Percentiles rank a stretch among this genome's conserved stretches.
These are phyloP conservation scores for Helicoverpa armigera DNA, from an alignment of 1,140 invertebrate genomes.

Conservation along the genomic window DNA sequence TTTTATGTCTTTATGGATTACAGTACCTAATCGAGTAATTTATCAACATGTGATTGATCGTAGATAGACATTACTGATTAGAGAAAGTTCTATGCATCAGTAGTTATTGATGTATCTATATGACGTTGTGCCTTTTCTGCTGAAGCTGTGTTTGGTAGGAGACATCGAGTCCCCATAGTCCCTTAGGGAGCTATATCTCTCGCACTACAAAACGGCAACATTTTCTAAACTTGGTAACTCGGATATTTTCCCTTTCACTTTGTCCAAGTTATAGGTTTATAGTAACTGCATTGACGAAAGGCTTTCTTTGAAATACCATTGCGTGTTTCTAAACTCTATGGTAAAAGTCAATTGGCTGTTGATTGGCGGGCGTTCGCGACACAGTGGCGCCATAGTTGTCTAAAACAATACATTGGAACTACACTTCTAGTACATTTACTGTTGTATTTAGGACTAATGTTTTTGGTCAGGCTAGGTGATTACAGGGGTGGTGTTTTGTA, in stretches of 20 bases:
- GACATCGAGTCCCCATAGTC: too few species aligned
- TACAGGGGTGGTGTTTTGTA: background rate
- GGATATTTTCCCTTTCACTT: too few species aligned
- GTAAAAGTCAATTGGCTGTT: constrained; percentile 14
- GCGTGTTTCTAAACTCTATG: constrained; percentile 24
- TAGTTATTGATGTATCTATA: too few species aligned
- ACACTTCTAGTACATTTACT: constrained; percentile 19
- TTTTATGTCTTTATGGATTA: background rate
- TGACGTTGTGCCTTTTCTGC: too few species aligned
- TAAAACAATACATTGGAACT: constrained; percentile 19
- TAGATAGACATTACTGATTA: background rate
- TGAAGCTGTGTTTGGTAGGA: too few species aligned
- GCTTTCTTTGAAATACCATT: constrained; percentile 34
- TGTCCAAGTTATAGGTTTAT: background rate
- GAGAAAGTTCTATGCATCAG: too few species aligned
- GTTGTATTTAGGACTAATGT: constrained; percentile 7
- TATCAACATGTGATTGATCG: background rate
- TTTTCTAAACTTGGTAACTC: too few species aligned
- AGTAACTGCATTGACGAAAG: constrained; percentile 11
- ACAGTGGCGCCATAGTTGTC: constrained; percentile 3
- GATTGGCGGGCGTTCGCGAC: constrained; percentile 21
- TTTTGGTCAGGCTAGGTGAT: background rate
- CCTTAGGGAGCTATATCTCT: too few species aligned
- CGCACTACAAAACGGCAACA: too few species aligned
- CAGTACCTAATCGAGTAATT: background rate